phyloP scores from a whole-genome alignment of 2,797 vertebrate genomes.

The Mionectes olivaceus region DNA sequence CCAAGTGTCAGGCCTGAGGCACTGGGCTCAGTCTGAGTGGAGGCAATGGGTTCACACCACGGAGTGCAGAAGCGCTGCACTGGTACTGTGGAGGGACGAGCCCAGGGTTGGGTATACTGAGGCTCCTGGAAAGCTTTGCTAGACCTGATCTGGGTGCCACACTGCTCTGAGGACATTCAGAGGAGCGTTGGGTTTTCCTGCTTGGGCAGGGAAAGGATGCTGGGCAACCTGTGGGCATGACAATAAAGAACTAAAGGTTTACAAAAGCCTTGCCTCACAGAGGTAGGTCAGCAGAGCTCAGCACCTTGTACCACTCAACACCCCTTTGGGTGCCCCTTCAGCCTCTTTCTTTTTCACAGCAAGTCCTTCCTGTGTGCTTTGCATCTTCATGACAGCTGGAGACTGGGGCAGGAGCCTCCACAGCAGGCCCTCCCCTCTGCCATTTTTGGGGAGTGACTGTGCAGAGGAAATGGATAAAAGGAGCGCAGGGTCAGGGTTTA shows the following conservation, averaged over 20 bases:
- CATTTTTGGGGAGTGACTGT: not conserved
- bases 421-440: not conserved
- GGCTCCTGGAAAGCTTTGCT: not conserved
- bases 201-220: not conserved
- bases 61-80: not conserved
- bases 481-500: slow-evolving; percentile 76
- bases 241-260: not conserved
- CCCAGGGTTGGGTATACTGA: not conserved
- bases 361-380: slow-evolving; percentile 26
- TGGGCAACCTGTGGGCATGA: not conserved
- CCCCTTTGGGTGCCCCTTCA: not conserved
- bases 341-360: not conserved
- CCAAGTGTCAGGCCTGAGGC: not conserved
- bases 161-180: not conserved
- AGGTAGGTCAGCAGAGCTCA: not conserved
- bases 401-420: not conserved
- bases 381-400: slow-evolving; percentile 39
- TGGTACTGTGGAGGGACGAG: not conserved
- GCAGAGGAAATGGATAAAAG: slow-evolving; percentile 73
- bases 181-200: not conserved
- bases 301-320: not conserved
- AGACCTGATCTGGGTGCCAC: not conserved
- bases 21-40: not conserved
- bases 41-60: not conserved
- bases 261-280: not conserved